Conservation (phyloP, 2,113 vertebrate genomes). For the Myrmecobius fasciatus region DNA sequence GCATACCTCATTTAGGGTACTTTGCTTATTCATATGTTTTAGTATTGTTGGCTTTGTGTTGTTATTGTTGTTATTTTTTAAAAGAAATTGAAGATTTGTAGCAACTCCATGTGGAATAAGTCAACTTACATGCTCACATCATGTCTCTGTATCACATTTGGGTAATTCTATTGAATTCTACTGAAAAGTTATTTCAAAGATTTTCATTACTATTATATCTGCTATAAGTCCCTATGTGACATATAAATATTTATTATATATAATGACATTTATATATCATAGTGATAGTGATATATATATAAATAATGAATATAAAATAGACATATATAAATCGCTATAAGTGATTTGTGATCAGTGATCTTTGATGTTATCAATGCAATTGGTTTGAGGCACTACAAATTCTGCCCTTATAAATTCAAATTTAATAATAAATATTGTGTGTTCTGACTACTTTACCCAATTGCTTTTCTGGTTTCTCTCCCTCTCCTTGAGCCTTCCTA, state of each 20-base stretch:
- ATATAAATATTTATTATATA: too few species aligned
- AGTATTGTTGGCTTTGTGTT: background rate
- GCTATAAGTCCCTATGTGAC: too few species aligned
- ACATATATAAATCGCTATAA: too few species aligned
- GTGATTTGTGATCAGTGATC: background rate
- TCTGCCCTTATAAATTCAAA: background rate
- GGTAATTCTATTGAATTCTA: background rate
- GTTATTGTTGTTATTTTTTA: background rate
- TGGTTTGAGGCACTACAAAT: background rate
- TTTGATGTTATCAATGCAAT: background rate
- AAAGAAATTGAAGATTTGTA: background rate
- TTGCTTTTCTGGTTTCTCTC: background rate
- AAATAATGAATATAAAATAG: too few species aligned
- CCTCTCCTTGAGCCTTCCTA: background rate
- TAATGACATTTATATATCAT: too few species aligned
- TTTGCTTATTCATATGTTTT: background rate
- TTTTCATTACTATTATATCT: background rate
- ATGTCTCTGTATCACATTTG: background rate
- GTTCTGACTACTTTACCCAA: background rate
- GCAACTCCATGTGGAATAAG: background rate
- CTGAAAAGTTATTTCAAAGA: background rate
- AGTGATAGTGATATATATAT: too few species aligned
- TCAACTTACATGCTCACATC: background rate
- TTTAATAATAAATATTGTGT: background rate
- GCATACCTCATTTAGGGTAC: background rate